These are phyloP conservation scores for Tolmerus cingulatus DNA, from an alignment of 2,888 invertebrate genomes.

Conservation along the genomic window DNA sequence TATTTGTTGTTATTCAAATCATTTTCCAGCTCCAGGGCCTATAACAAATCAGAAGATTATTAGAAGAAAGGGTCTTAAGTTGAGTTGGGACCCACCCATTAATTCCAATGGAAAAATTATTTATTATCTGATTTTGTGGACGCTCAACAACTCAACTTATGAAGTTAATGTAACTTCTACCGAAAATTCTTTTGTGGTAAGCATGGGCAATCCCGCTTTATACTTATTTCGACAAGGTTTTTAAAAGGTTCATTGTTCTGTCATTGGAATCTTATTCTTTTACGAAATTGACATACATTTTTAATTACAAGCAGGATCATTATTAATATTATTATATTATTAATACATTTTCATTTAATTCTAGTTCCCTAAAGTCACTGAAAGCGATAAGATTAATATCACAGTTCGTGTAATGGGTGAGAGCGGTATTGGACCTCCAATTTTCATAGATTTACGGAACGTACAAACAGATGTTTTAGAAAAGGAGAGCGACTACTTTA, in stretches of 20 bases:
- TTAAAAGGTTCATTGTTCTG: not conserved
- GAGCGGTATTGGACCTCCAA: slow-evolving; percentile 61
- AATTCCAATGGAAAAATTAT: slow-evolving; percentile 61
- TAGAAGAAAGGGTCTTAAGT: slow-evolving; percentile 58
- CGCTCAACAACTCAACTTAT: slow-evolving; percentile 58
- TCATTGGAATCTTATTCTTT: not conserved
- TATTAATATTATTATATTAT: not conserved
- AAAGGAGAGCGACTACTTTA: slow-evolving; percentile 53
- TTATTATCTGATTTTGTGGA: slow-evolving; percentile 61
- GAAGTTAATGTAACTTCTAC: slow-evolving; percentile 54
- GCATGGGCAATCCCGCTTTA: not conserved
- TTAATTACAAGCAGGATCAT: not conserved
- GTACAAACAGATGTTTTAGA: slow-evolving; percentile 49
- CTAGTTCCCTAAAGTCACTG: slow-evolving; percentile 61
- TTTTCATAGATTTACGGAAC: slow-evolving; percentile 58
- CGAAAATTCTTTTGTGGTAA: slow-evolving; percentile 47
- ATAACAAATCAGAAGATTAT: slow-evolving; percentile 58
- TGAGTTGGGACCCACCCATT: slow-evolving; percentile 60
- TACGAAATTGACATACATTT: not conserved
- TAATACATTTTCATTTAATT: slow-evolving; percentile 9
- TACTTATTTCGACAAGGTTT: not conserved
- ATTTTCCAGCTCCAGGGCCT: slow-evolving; percentile 59
- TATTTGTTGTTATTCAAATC: not conserved
- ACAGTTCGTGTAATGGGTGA: slow-evolving; percentile 61
- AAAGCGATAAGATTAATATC: slow-evolving; percentile 60